A percentile compares a stretch with the other conserved stretches of the same genome.
These are phyloP conservation scores for Xiphydria camelus DNA, from an alignment of 2,888 invertebrate genomes.

Conservation along the genomic window DNA sequence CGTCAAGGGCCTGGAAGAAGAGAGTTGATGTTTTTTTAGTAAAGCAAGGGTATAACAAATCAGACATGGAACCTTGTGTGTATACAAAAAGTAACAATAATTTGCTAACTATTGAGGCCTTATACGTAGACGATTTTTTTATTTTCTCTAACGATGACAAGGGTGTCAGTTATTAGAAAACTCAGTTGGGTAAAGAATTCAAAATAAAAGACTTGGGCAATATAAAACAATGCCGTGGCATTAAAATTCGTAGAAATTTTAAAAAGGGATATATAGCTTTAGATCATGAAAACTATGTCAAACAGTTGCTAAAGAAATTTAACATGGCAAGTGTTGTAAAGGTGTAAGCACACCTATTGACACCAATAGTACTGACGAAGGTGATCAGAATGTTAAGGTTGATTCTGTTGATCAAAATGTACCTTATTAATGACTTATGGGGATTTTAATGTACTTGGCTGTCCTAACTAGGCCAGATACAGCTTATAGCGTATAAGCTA, in stretches of 20 bases:
- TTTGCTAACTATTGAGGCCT: constrained; percentile 3
- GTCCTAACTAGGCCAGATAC: constrained; percentile 17
- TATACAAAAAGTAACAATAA: constrained; percentile 7
- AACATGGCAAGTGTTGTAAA: constrained; percentile 19
- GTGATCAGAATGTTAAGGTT: not conserved
- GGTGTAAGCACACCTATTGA: not conserved
- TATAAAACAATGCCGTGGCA: constrained; percentile 22
- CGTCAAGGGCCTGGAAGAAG: constrained; percentile 10
- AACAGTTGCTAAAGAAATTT: constrained; percentile 13
- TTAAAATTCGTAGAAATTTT: constrained; percentile 21
- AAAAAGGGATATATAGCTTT: constrained; percentile 12
- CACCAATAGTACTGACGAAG: not conserved
- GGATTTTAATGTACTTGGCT: constrained; percentile 12
- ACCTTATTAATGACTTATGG: constrained; percentile 14
- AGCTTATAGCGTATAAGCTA: constrained; percentile 6
- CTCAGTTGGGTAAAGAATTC: constrained; percentile 15
- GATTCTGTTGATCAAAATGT: not conserved
- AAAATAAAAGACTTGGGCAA: constrained; percentile 28
- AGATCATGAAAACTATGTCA: constrained; percentile 23
- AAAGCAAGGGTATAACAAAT: constrained; percentile 3
- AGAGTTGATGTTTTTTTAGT: constrained; percentile 4
- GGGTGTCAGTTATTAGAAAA: constrained; percentile 6
- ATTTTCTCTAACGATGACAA: constrained; percentile 16
- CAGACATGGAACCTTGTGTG: constrained; percentile 15
- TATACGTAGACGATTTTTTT: constrained; percentile 25